Evolutionary conservation across 2,113 vertebrate genomes (phyloP), one percentile per base, ranked within the genome.

Genomic region (Cinclus mexicanus): DNA sequence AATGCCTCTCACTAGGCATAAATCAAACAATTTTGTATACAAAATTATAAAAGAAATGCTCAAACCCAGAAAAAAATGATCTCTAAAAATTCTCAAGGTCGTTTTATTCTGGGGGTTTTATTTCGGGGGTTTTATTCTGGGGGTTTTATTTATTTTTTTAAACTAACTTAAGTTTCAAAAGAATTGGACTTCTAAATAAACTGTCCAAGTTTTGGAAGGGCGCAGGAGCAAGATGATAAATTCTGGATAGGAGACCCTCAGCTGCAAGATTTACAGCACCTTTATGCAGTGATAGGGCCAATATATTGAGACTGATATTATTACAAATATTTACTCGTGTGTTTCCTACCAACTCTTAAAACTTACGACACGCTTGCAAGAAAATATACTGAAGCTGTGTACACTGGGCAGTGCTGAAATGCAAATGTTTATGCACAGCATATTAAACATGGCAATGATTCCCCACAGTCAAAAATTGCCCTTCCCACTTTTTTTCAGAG

Each of bases 321-420:
- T 63, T 59, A 57, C 42, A 90, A 70, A 64, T 83, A 75, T 68
- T 89, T 87, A 49, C 71, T 87, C 2, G 0, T 24, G 23, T 57
- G 24, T 56, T 84, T 89, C 25, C 33, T n/a, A 60, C 28, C 56
- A 68, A 44, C 7, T 52, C 52, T 82, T 78, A 78, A 81, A 94
- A 56, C 21, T 84, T 65, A 67, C 0, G 0, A 68, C 8, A 1
- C 56, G 31, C 9, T 41, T 68, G 7, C n/a, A 57, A 49, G 44
- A 47, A 88, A 89, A 87, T 75, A 20, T 14, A 29, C n/a, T 24
- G 50, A 46, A 91, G 12, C 23, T 74, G 18, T 33, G 50, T 60
- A 37, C 26, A 29, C 24, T 68, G 70, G 49, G 39, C 18, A 82
- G 44, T 31, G 28, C 46, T 25, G 41, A 83, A 79, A 72, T 53